Conservation (phyloP, 2,888 invertebrate genomes). For the Pachymerium ferrugineum region DNA sequence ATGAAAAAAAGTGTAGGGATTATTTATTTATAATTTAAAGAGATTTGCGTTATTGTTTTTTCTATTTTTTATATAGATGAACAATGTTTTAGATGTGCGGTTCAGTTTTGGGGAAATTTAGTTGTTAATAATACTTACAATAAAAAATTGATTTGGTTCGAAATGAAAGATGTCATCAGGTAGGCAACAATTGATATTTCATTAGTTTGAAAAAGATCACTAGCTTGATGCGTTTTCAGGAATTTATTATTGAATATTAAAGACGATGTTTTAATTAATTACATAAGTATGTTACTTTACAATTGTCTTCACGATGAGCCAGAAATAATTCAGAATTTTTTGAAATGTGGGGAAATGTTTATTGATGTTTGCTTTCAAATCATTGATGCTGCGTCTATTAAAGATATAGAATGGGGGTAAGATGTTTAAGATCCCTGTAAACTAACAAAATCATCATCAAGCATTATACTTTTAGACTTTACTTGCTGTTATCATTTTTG, state of each 20-base stretch:
- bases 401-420: conserved; percentile 16
- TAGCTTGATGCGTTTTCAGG: background rate
- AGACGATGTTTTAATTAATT: conserved; percentile 28
- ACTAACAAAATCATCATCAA: no score
- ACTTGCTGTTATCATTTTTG: background rate
- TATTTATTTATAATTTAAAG: no score
- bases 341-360: background rate
- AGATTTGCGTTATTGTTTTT: no score
- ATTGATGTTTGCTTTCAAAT: background rate
- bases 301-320: conserved; percentile 23
- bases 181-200: no score
- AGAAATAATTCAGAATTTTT: background rate
- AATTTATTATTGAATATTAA: background rate
- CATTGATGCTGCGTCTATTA: background rate
- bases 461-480: background rate
- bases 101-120: conserved; percentile 57
- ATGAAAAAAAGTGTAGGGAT: no score
- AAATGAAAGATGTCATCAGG: background rate
- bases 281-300: conserved; percentile 31
- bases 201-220: background rate
- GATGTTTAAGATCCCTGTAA: background rate
- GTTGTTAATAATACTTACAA: conserved; percentile 56
- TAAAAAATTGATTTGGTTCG: conserved; percentile 54
- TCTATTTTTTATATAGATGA: background rate
- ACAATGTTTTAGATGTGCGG: conserved; percentile 41